Evolutionary conservation across 2,888 invertebrate species (phyloP).

Genomic region (Hylaea fasciaria): DNA sequence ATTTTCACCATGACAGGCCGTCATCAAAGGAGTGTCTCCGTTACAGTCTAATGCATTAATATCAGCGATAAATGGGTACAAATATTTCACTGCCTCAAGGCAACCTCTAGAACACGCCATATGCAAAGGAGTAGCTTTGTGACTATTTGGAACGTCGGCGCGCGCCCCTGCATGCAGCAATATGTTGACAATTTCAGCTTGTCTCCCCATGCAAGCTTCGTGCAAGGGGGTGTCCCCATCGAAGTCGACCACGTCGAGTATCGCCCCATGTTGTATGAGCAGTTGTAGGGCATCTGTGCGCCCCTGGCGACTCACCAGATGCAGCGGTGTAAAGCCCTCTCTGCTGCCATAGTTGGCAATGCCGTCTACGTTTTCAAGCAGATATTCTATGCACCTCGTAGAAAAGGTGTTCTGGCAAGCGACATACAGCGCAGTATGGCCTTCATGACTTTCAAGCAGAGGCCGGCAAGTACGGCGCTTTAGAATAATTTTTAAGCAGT

Average conservation of each 20-base stretch:
- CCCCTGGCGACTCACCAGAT: conserved; percentile 72
- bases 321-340: conserved; percentile 78
- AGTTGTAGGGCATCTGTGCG: conserved; percentile 68
- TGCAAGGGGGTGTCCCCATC: conserved; percentile 81
- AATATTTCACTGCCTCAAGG: conserved; percentile 58
- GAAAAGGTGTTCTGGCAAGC: conserved; percentile 71
- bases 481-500: conserved; percentile 67
- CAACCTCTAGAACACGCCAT: conserved; percentile 75
- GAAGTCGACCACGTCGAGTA: conserved; percentile 75
- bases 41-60: conserved; percentile 64
- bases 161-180: conserved; percentile 76
- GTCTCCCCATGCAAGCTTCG: conserved; percentile 67
- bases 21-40: conserved; percentile 70
- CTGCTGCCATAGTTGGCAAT: conserved; percentile 77
- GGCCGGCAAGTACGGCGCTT: conserved; percentile 65
- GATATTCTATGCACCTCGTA: conserved; percentile 61
- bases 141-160: conserved; percentile 69
- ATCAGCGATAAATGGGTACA: conserved; percentile 69
- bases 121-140: conserved; percentile 71
- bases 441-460: conserved; percentile 76
- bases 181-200: conserved; percentile 61
- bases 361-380: conserved; percentile 67
- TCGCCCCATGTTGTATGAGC: conserved; percentile 71
- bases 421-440: conserved; percentile 77
- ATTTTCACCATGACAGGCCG: conserved; percentile 64